Conservation (phyloP, 2,797 vertebrate genomes). For the Aulostomus chinensis region DNA sequence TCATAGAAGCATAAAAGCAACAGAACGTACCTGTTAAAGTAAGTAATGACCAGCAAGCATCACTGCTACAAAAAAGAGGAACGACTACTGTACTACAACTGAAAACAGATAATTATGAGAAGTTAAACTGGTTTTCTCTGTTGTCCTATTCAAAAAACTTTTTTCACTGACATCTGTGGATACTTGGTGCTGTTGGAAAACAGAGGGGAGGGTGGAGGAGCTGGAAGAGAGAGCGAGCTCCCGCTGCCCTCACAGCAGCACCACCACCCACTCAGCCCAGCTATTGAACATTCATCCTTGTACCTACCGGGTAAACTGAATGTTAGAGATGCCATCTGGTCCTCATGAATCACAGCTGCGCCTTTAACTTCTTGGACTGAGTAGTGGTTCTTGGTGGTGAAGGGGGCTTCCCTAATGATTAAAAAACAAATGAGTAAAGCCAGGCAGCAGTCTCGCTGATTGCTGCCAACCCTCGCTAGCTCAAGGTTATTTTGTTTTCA, state of each 20-base stretch:
- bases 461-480: slow-evolving; percentile 46
- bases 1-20: too few species aligned
- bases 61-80: too few species aligned
- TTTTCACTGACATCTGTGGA: too few species aligned
- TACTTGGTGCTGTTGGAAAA: slow-evolving; percentile 8
- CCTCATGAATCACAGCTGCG: slow-evolving; percentile 65
- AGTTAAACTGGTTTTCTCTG: too few species aligned
- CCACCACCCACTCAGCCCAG: slow-evolving; percentile 54
- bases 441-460: slow-evolving; percentile 31
- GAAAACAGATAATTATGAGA: too few species aligned
- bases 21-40: too few species aligned
- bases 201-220: slow-evolving; percentile 12
- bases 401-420: slow-evolving; percentile 62
- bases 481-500: slow-evolving; percentile 32
- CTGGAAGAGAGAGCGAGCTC: slow-evolving; percentile 34
- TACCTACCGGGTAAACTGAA: slow-evolving; percentile 64
- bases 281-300: slow-evolving; percentile 64
- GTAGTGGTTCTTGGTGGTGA: slow-evolving; percentile 53
- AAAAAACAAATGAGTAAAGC: slow-evolving; percentile 51
- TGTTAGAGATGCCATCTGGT: slow-evolving; percentile 74
- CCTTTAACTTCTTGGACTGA: slow-evolving; percentile 54
- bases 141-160: too few species aligned
- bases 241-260: slow-evolving; percentile 28
- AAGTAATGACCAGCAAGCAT: too few species aligned
- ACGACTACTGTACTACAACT: too few species aligned